Percentiles rank a stretch among this genome's conserved stretches.
Conservation (phyloP, 2,113 vertebrate species). For the Reinhardtius hippoglossoides region DNA sequence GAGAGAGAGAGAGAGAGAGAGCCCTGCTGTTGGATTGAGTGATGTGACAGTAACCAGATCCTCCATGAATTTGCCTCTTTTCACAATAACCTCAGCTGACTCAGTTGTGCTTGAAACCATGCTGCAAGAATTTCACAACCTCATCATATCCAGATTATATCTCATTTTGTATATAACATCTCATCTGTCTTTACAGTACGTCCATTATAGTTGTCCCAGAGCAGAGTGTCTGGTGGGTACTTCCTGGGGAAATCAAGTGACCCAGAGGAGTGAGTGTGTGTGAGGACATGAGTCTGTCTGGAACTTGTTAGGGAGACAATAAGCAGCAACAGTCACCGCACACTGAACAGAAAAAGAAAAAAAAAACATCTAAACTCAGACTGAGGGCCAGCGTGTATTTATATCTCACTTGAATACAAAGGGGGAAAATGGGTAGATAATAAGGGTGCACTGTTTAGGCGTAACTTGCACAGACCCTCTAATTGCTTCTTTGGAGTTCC, state of each 20-base stretch:
- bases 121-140: constrained; percentile 6
- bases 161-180: background rate
- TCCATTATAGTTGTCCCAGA: background rate
- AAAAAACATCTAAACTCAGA: background rate
- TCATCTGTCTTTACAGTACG: background rate
- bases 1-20: constrained; percentile 5
- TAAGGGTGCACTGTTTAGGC: background rate
- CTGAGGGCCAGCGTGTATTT: background rate
- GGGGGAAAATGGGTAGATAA: constrained; percentile 20
- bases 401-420: constrained; percentile 19
- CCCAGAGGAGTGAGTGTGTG: constrained; percentile 4
- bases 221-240: background rate
- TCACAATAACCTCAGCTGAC: constrained; percentile 36
- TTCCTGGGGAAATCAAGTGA: constrained; percentile 4
- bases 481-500: constrained; percentile 32
- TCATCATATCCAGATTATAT: constrained; percentile 25
- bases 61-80: constrained; percentile 38
- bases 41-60: constrained; percentile 63
- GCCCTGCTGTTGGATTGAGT: constrained; percentile 45
- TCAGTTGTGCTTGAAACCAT: constrained; percentile 10
- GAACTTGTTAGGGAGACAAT: background rate
- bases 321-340: constrained; percentile 1
- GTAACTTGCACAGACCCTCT: background rate
- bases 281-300: constrained; percentile 9
- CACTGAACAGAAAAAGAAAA: background rate